These are phyloP conservation scores for Typhlichthys subterraneus DNA, from an alignment of 2,797 vertebrate genomes.

Conservation along the genomic window DNA sequence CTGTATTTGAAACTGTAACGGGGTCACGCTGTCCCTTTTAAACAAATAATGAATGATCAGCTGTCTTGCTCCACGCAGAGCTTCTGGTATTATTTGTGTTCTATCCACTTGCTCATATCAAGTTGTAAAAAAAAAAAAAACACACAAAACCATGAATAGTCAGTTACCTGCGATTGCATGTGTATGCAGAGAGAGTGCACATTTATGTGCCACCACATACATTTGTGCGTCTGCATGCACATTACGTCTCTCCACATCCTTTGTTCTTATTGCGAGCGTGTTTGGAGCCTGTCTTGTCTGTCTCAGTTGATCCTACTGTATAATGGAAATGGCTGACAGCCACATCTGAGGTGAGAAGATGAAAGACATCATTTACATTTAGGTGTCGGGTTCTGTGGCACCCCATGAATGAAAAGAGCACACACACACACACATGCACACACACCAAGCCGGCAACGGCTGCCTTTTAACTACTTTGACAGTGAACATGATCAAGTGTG, in stretches of 20 bases:
- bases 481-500: neutral
- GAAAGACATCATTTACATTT: constrained; percentile 78
- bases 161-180: constrained; percentile 12
- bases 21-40: constrained; percentile 38
- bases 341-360: constrained; percentile 74
- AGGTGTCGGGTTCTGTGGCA: constrained; percentile 54
- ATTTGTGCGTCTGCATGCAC: neutral
- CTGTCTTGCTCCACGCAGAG: constrained; percentile 31
- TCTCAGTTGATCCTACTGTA: constrained; percentile 63
- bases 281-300: constrained; percentile 65
- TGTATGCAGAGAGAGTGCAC: constrained; percentile 8
- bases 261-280: constrained; percentile 66
- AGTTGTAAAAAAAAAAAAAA: constrained; percentile 11
- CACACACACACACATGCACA: constrained; percentile 8
- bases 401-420: neutral
- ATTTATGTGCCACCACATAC: constrained; percentile 7
- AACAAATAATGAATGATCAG: neutral
- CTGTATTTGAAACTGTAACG: constrained; percentile 19
- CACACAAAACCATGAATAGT: constrained; percentile 26
- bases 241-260: constrained; percentile 41
- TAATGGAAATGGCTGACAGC: constrained; percentile 72
- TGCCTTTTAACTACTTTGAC: neutral
- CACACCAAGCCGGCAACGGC: neutral
- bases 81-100: constrained; percentile 46
- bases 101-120: constrained; percentile 32